Evolutionary conservation across 2,888 invertebrate genomes (phyloP), one percentile per base, ranked within the genome.

Genomic region (Acleris holmiana): DNA sequence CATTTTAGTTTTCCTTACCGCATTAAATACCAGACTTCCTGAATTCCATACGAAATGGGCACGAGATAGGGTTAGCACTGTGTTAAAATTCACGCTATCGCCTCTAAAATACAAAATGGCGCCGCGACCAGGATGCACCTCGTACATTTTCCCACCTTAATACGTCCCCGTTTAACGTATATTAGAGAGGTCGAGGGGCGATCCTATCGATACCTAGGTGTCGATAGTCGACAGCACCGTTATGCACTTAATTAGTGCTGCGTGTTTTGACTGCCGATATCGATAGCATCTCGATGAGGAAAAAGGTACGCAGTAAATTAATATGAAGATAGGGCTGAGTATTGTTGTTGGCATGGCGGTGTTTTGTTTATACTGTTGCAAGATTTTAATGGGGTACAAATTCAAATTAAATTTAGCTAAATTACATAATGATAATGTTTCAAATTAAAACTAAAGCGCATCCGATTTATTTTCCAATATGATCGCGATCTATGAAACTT

Each of bases 201-300:
- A 35, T 71, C 72, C 72, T 76, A 77, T 78, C 80, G 67, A 75
- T 75, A 75, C 72, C 71, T 68, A 75, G 76, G 80, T 79, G 80
- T 78, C 74, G 76, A 77, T 76, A 74, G 72, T 67, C 66, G 68
- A 69, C 65, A 53, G 66, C 53, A 70, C 70, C 67, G 70, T 68
- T 70, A 67, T 46, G 49, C 49, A 59, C 63, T 61, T 70, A 70
- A 70, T 68, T 70, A 70, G 68, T 65, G 65, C 58, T 65, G 61
- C 67, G 62, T 61, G 66, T 64, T 68, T 62, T 64, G 68, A 67
- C 67, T 67, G 67, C 57, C 66, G 67, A 68, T 61, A 65, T 63
- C 54, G 62, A 54, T 65, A 65, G 29, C 15, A 58, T 58, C 54
- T 17, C 47, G 44, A 17, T 13, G 58, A 35, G 57, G 50, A 44